Conservation (phyloP, 2,888 invertebrate genomes). For the Liopterus haemorrhoidalis region DNA sequence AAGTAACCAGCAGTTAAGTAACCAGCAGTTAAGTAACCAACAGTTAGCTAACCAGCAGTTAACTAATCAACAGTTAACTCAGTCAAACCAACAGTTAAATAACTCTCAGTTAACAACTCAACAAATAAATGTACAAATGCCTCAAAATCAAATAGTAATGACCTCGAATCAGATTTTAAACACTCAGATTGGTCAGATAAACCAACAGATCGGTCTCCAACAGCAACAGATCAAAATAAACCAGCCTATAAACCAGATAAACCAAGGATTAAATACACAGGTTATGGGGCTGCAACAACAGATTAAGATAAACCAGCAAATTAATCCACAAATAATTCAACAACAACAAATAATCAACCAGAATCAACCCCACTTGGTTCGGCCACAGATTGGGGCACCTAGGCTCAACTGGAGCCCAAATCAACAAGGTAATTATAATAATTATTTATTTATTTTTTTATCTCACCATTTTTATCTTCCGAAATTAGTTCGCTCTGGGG, state of each 20-base stretch:
- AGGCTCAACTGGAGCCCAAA: constrained; percentile 19
- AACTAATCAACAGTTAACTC: constrained; percentile 36
- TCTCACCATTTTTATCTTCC: too few species aligned
- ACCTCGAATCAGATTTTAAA: constrained; percentile 37
- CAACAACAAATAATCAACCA: constrained; percentile 52
- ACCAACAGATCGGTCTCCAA: constrained; percentile 27
- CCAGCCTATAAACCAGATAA: constrained; percentile 25
- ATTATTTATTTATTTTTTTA: too few species aligned
- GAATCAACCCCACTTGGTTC: constrained; percentile 44
- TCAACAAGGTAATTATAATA: too few species aligned
- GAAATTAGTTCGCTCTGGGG: too few species aligned
- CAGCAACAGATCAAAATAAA: constrained; percentile 28
- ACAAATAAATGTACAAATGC: constrained; percentile 32
- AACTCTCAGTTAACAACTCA: constrained; percentile 40
- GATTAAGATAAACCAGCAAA: constrained; percentile 46
- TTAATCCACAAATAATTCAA: constrained; percentile 46
- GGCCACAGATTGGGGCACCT: constrained; percentile 15
- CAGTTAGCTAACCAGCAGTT: constrained; percentile 51
- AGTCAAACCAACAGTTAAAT: constrained; percentile 25
- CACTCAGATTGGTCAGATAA: constrained; percentile 19
- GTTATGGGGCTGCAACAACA: constrained; percentile 51
- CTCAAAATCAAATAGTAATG: constrained; percentile 40
- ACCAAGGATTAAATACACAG: constrained; percentile 43
- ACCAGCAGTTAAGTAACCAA: constrained; percentile 40
- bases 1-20: constrained; percentile 25